Conservation (phyloP, 2,113 vertebrate species). For the Cinclus cinclus region DNA sequence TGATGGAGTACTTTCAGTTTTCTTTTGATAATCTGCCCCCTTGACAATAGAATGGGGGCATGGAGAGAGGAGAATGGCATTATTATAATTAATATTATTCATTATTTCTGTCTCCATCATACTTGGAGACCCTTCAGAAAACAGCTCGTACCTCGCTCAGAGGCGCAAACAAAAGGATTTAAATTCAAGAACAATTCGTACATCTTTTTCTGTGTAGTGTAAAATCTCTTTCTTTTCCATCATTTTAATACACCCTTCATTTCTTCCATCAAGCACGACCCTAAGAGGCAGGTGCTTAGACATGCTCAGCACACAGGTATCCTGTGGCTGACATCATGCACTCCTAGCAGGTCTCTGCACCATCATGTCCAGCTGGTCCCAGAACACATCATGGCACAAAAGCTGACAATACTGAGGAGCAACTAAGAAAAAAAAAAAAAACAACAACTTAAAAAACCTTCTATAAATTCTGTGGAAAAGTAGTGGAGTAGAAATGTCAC, state of each 20-base stretch:
- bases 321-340: not conserved
- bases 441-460: not conserved
- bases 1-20: constrained; percentile 12
- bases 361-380: not conserved
- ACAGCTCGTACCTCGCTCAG: not conserved
- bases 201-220: not conserved
- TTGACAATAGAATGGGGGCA: not conserved
- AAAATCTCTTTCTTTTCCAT: not conserved
- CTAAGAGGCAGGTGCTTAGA: not conserved
- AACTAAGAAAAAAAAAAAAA: accelerated
- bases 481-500: not conserved
- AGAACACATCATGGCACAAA: not conserved
- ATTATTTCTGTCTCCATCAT: not conserved
- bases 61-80: not conserved
- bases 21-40: not conserved
- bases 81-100: not conserved
- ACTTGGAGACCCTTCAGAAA: not conserved
- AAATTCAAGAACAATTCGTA: accelerated
- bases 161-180: not conserved
- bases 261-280: not conserved
- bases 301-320: not conserved
- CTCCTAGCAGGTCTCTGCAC: not conserved
- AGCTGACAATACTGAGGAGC: not conserved
- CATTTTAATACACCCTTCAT: not conserved
- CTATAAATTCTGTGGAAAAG: not conserved